Evolutionary conservation across 1,140 invertebrate species (phyloP).

Genomic region (Aphelinus certus): DNA sequence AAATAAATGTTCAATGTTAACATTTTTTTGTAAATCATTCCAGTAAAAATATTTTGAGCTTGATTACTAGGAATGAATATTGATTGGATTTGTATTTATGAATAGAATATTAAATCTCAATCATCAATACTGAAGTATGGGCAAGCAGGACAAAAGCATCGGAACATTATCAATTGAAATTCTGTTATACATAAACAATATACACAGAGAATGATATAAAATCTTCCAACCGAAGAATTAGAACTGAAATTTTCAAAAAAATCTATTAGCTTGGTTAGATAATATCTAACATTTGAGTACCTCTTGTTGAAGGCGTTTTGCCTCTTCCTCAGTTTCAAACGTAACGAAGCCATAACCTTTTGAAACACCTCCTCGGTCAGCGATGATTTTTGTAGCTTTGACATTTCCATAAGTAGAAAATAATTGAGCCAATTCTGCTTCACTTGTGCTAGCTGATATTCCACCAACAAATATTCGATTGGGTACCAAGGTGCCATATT

Average conservation of each 20-base stretch:
- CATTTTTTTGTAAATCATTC: too few relatives aligned
- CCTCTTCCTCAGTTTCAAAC: conserved; percentile 92
- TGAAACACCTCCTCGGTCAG: conserved; percentile 90
- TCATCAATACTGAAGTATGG: too few relatives aligned
- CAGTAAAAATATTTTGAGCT: too few relatives aligned
- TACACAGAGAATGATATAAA: too few relatives aligned
- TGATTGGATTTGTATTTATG: too few relatives aligned
- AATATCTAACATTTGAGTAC: conserved; percentile 54
- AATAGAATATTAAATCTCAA: too few relatives aligned
- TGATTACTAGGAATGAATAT: too few relatives aligned
- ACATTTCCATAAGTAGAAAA: conserved; percentile 91
- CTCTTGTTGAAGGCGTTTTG: conserved; percentile 77
- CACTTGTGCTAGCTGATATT: conserved; percentile 87
- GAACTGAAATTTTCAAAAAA: too few relatives aligned
- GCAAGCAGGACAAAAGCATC: too few relatives aligned
- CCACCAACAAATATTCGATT: conserved; percentile 95
- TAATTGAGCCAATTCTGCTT: conserved; percentile 82
- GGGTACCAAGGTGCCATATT: conserved; percentile 84
- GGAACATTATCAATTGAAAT: too few relatives aligned
- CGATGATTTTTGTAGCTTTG: conserved; percentile 93
- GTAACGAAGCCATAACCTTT: conserved; percentile 97
- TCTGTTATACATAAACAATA: too few relatives aligned
- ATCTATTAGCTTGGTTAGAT: conserved; percentile 8
- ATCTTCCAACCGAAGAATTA: too few relatives aligned
- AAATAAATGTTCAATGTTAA: conserved; percentile 43